Base-by-base conservation (phyloP, 2,888 invertebrate species). In the Megaustenia siamemsis region DNA sequence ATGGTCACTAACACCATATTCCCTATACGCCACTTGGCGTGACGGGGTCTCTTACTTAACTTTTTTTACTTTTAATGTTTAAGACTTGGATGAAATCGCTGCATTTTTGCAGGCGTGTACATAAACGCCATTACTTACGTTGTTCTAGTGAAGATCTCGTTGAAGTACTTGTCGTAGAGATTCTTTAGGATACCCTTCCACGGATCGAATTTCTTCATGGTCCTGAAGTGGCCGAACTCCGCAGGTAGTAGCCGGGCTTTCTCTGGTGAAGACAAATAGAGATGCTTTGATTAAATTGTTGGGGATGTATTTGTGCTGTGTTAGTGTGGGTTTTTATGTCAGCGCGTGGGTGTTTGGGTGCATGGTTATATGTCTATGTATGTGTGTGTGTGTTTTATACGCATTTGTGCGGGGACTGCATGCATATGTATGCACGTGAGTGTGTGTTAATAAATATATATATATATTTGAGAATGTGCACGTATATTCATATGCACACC, bases 131-230 rank as follows among this genome's bases (percentile, higher is more conserved):
- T 3, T 83, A 90, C 92, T 90, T 89, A 92, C 92, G 89, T 90
- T 75, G 90, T 86, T 87, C 89, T 89, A 71, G 88, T 89, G 63
- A 90, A 90, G 81, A 92, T 89, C 86, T 91, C 89, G 83, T 92
- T 91, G 82, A 90, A 89, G 86, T 90, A 90, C 86, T 90, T 89
- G 84, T 90, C 88, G 86, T 90, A 92, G 32, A 97, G 95, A 94
- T 97, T 97, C 92, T 96, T 96, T 89, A 97, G 95, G 90, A 97
- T 97, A 93, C 90, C 91, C 91, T 96, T 96, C 81, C 96, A 97
- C 85, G 96, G 96, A 93, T 97, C 97, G 82, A 96, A 96, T 91
- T 96, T 96, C 80, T 97, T 96, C 93, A 96, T 96, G 89, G 96
- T 96, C 82, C 93, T 87, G 90, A 88, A 93, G 28, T 87, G 87